Evolutionary conservation across 2,888 invertebrate genomes (phyloP).

Genomic region (Loripinus fragilis): DNA sequence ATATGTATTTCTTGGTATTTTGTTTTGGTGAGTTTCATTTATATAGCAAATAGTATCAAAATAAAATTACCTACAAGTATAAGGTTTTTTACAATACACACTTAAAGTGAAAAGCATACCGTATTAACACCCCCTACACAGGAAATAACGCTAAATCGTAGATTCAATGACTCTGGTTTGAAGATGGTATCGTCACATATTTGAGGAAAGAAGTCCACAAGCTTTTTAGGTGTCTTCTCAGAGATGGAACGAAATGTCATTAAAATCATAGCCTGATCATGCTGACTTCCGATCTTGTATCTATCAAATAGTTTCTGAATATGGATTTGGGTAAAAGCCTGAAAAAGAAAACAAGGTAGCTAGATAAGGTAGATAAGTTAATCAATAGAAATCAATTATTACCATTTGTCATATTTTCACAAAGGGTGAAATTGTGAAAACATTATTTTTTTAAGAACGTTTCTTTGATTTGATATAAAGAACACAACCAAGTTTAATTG

Average conservation of each 20-base stretch:
- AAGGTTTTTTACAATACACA: no score
- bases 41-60: neutral
- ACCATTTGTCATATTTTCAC: no score
- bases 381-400: no score
- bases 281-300: neutral
- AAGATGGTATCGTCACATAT: neutral
- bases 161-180: neutral
- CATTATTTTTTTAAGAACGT: no score
- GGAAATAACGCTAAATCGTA: neutral
- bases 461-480: no score
- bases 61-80: no score
- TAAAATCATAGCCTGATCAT: neutral
- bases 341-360: no score
- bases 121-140: slow-evolving; percentile 1
- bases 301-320: neutral
- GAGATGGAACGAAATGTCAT: neutral
- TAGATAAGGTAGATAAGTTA: no score
- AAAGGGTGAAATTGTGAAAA: no score
- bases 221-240: neutral
- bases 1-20: no score
- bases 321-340: neutral
- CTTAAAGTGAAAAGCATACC: neutral
- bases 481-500: no score
- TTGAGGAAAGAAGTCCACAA: neutral
- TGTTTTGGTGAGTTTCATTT: neutral